These are phyloP conservation scores for Propsilocerus akamusi DNA, from an alignment of 1,140 invertebrate genomes.

Conservation along the genomic window DNA sequence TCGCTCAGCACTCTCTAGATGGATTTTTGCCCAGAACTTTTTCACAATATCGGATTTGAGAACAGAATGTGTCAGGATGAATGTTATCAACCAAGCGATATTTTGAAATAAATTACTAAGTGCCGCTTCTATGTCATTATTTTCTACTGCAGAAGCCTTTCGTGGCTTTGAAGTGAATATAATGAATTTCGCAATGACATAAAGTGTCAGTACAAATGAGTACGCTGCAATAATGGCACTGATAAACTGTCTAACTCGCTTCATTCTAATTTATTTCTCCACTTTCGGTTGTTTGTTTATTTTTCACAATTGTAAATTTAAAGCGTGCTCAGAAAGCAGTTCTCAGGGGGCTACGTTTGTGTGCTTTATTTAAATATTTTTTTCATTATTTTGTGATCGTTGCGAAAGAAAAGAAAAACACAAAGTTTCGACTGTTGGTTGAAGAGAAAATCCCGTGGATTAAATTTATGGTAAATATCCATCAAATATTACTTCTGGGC, in stretches of 20 bases:
- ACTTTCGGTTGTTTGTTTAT: not conserved
- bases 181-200: conserved; percentile 16
- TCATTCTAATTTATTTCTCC: not conserved
- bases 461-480: not conserved
- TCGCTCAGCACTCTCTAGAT: conserved; percentile 25
- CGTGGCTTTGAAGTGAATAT: conserved; percentile 17
- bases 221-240: conserved; percentile 7
- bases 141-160: conserved; percentile 18
- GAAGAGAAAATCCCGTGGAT: too few relatives aligned
- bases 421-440: too few relatives aligned
- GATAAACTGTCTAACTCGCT: not conserved
- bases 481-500: not conserved
- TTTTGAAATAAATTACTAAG: conserved; percentile 19
- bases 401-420: too few relatives aligned
- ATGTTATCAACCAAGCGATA: conserved; percentile 24
- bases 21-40: conserved; percentile 19
- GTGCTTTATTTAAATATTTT: not conserved
- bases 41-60: conserved; percentile 27
- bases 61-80: conserved; percentile 31
- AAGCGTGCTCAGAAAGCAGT: not conserved
- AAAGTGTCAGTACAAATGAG: conserved; percentile 17
- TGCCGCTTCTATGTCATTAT: conserved; percentile 18
- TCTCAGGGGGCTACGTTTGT: not conserved
- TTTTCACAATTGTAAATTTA: not conserved
- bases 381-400: not conserved